Base-by-base conservation (phyloP, 2,113 vertebrate species). In the Galemys pyrenaicus region DNA sequence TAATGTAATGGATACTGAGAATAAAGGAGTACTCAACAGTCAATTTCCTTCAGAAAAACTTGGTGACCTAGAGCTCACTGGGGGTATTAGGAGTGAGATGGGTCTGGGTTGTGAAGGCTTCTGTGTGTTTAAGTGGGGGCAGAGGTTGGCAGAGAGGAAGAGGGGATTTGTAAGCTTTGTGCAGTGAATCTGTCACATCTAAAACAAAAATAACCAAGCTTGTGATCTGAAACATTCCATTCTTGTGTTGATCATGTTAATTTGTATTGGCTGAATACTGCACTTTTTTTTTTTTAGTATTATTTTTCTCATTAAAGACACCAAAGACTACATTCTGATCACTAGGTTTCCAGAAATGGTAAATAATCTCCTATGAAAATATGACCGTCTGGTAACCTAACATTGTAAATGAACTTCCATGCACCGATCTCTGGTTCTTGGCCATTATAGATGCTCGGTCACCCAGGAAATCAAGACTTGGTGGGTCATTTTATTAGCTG, bases 21-120 rank as follows among this genome's bases (percentile, higher is more conserved):
- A 95, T 87, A 97, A 97, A 97, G 68, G 26, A 46, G 60, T 2
- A 4, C 13, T 97, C 32, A 17, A 15, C 92, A 58, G 49, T 37
- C 83, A 15, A 68, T 15, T 94, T 94, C 32, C 30, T 17, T 80
- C 35, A 77, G 83, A 67, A 86, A 96, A 95, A 9, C n/a, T n/a
- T 51, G 1, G 0, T 54, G 49, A 78, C 88, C 62, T 39, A 0
- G 49, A 49, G 71, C 12, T 67, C 5, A 30, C 1, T 58, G 32
- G 83, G 46, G 88, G 26, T 74, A 22, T n/a, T 51, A 91, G n/a
- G 4, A 56, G 44, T 89, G 13, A 88, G 26, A 35, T 39, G 83
- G 51, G 74, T 28, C 32, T 2, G 13, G 13, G 11, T 51, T 65
- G n/a, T 37, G 12, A 68, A 83, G 62, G 17, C 1, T 24, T 46